These are phyloP conservation scores for Drosophila busckii DNA, from an alignment of 1,140 invertebrate genomes.

Conservation along the genomic window DNA sequence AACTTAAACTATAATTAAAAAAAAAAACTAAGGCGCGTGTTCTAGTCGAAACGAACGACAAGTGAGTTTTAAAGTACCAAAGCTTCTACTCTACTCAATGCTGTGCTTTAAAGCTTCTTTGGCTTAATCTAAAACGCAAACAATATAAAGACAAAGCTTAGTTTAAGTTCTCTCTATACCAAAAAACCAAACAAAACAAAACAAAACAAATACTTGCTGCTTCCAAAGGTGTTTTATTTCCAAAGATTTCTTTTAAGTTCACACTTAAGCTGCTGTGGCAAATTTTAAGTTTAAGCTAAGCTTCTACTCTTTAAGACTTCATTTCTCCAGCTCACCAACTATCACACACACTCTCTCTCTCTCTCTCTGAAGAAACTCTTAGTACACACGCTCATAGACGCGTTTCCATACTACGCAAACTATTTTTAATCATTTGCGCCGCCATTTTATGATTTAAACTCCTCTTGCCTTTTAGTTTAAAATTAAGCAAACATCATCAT, in stretches of 20 bases:
- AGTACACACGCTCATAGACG: constrained; percentile 15
- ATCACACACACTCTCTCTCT: not conserved
- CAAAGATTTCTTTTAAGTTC: constrained; percentile 14
- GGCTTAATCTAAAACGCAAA: too few species aligned
- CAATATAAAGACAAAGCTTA: constrained; percentile 34
- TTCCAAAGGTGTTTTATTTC: constrained; percentile 62
- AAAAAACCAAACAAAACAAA: constrained; percentile 8
- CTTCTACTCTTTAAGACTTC: constrained; percentile 25
- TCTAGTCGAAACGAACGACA: constrained; percentile 32
- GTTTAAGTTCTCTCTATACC: constrained; percentile 43
- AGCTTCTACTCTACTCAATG: constrained; percentile 14
- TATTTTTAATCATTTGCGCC: constrained; percentile 52
- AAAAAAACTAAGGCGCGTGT: constrained; percentile 24
- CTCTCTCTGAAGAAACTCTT: constrained; percentile 11
- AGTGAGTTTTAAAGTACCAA: constrained; percentile 31
- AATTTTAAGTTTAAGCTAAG: constrained; percentile 56
- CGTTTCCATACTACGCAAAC: not conserved
- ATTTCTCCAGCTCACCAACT: not conserved
- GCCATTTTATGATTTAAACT: constrained; percentile 57
- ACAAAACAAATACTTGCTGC: constrained; percentile 57
- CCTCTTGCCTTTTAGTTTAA: constrained; percentile 42
- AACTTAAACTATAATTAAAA: constrained; percentile 3
- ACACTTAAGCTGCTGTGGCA: constrained; percentile 29
- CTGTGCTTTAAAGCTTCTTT: constrained; percentile 38
- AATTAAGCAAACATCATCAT: constrained; percentile 52